These are phyloP conservation scores for Poliocrania exsul DNA, from an alignment of 2,797 vertebrate species.

Conservation along the genomic window DNA sequence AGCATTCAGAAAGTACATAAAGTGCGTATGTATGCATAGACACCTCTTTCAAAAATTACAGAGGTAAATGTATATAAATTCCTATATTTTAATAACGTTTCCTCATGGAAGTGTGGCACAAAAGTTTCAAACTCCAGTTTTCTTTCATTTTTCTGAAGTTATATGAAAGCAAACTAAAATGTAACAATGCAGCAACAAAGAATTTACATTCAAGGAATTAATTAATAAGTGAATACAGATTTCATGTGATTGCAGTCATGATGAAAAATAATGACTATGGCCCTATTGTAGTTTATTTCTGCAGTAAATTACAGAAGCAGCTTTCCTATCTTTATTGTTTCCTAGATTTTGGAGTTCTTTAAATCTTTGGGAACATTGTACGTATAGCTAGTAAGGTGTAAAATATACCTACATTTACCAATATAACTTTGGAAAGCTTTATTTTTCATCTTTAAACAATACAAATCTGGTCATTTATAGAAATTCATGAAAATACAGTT, in stretches of 20 bases:
- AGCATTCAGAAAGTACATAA: background rate
- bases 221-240: background rate
- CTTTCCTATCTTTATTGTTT: background rate
- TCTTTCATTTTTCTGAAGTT: background rate
- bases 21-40: background rate
- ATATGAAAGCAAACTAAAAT: background rate
- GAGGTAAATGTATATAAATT: background rate
- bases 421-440: background rate
- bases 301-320: background rate
- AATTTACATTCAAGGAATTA: background rate
- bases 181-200: background rate
- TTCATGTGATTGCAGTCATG: background rate
- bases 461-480: background rate
- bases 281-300: background rate
- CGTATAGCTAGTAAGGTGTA: background rate
- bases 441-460: conserved; percentile 9
- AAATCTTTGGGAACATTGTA: background rate
- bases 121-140: background rate
- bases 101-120: background rate
- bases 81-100: background rate
- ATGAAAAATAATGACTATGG: background rate
- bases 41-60: background rate
- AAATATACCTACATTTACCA: background rate
- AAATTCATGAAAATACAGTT: conserved; percentile 20
- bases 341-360: background rate